phyloP scores from a whole-genome alignment of 2,797 vertebrate genomes.

The Poecilia picta region DNA sequence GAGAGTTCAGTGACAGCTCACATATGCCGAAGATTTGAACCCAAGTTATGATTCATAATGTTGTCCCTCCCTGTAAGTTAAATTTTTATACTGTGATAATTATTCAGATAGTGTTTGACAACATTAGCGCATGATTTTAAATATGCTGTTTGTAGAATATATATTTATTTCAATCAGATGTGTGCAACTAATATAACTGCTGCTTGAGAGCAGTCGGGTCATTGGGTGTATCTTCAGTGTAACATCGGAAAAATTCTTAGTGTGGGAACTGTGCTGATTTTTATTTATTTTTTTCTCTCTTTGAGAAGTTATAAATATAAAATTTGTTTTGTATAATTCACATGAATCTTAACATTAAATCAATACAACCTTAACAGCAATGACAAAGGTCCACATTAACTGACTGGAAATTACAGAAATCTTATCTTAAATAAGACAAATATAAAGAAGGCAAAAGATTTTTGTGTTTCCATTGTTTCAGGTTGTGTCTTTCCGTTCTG shows the following conservation, averaged over 20 bases:
- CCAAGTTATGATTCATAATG: no score
- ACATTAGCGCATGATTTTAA: no score
- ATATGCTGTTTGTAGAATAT: no score
- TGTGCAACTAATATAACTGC: no score
- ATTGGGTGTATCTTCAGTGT: no score
- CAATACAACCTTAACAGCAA: not conserved
- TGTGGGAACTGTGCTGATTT: not conserved
- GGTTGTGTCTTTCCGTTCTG: not conserved
- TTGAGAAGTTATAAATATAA: not conserved
- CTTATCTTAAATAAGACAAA: not conserved
- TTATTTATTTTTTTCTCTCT: not conserved
- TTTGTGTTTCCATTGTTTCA: constrained; percentile 14
- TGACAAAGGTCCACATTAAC: not conserved
- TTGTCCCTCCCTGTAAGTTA: no score
- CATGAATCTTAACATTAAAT: not conserved
- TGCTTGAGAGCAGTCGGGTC: no score
- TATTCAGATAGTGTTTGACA: no score
- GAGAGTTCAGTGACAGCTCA: not conserved
- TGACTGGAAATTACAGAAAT: not conserved
- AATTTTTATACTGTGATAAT: no score
- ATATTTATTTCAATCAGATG: no score
- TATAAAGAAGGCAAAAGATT: not conserved
- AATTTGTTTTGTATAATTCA: not conserved
- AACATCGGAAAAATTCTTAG: no score
- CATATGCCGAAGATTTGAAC: not conserved